These are phyloP conservation scores for Phrynocephalus forsythii DNA, from an alignment of 2,797 vertebrate genomes.

Conservation along the genomic window DNA sequence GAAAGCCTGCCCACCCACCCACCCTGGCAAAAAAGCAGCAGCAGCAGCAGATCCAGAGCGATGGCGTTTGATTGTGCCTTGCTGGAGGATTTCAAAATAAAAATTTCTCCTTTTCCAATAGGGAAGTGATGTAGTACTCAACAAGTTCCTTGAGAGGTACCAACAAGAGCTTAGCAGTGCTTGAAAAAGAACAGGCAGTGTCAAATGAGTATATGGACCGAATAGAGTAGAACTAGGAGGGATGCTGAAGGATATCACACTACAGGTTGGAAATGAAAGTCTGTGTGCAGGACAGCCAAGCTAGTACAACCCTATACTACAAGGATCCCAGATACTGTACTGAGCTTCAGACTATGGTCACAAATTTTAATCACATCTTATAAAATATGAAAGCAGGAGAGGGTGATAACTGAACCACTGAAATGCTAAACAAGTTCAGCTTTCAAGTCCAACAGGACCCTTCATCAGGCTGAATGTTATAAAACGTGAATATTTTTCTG, in stretches of 20 bases:
- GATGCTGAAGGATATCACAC: not conserved
- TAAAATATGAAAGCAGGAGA: too few species aligned
- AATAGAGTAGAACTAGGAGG: not conserved
- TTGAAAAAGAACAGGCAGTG: not conserved
- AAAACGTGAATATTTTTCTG: too few species aligned
- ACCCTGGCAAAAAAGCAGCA: not conserved
- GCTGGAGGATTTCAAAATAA: slow-evolving; percentile 25
- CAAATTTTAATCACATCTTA: not conserved
- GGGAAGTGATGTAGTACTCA: slow-evolving; percentile 26
- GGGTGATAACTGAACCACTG: too few species aligned
- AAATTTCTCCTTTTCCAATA: not conserved
- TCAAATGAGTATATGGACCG: not conserved
- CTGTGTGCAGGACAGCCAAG: not conserved
- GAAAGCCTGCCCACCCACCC: not conserved
- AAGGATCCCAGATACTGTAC: not conserved
- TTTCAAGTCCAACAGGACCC: too few species aligned
- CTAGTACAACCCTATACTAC: not conserved
- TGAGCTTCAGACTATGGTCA: not conserved
- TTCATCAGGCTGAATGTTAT: too few species aligned
- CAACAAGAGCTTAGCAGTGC: not conserved
- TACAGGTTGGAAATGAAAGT: not conserved
- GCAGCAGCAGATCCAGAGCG: not conserved
- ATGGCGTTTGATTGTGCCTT: slow-evolving; percentile 26
- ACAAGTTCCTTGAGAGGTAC: not conserved
- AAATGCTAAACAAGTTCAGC: too few species aligned